A percentile compares a stretch with the other conserved stretches of the same genome.
Conservation (phyloP, 2,113 vertebrate genomes). For the Nycticryphes semicollaris region DNA sequence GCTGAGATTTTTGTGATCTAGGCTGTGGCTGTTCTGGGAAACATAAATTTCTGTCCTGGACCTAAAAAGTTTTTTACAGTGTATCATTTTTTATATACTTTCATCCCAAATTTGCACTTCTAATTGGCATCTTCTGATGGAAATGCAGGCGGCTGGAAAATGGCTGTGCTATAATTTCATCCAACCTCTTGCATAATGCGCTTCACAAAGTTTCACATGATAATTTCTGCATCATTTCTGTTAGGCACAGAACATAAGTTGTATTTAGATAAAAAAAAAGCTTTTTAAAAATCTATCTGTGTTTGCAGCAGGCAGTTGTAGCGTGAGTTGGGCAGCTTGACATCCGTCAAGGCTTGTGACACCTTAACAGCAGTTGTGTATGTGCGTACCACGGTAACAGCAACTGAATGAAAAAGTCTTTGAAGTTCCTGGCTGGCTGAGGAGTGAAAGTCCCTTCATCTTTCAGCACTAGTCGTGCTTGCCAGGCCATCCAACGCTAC, state of each 20-base stretch:
- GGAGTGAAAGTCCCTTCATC: not conserved
- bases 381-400: not conserved
- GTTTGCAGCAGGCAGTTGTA: not conserved
- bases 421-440: slow-evolving; percentile 34
- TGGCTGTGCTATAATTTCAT: not conserved
- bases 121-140: not conserved
- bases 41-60: not conserved
- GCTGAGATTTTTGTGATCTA: not conserved
- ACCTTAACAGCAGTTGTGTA: slow-evolving; percentile 8
- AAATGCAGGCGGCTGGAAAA: not conserved
- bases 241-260: not conserved
- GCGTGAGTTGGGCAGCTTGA: not conserved
- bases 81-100: not conserved
- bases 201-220: not conserved
- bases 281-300: not conserved
- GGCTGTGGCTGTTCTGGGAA: not conserved
- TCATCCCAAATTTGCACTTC: not conserved
- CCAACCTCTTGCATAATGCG: rapidly evolving
- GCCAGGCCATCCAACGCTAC: not conserved
- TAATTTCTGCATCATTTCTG: not conserved
- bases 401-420: slow-evolving; percentile 11
- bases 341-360: not conserved
- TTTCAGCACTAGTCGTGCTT: slow-evolving; percentile 6
- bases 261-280: not conserved
- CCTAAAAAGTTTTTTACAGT: not conserved